Base-by-base conservation (phyloP, 2,113 vertebrate species). In the Barnardius zonarius region DNA sequence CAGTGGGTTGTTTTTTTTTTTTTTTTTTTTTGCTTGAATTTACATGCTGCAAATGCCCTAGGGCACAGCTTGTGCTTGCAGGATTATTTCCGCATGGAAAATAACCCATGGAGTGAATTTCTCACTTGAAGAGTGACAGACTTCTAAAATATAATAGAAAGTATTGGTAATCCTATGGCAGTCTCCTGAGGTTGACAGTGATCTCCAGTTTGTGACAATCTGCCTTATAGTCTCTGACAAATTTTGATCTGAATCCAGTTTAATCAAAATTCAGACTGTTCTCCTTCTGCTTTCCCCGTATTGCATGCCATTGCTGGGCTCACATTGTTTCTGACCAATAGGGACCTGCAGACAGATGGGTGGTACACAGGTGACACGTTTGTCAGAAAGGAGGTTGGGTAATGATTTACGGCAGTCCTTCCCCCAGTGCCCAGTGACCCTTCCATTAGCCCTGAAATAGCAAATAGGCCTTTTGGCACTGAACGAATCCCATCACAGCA, bases 201-300 rank as follows among this genome's bases (percentile, higher is more conserved):
- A 43, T 52, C 31, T 44, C 84, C 22, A 31, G 19, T 31, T 74
- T 66, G 39, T 37, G 25, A 31, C 9, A 20, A 33, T 39, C 17
- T 33, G 25, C 28, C 37, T n/a, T 43, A 37, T 73, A 74, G 10
- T 16, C 22, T 51, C 35, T 14, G n/a, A 35, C 23, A 13, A 85
- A 48, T 64, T 77, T 81, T 61, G 35, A 16, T 76, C 35, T 16
- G 3, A 78, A 51, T 54, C 79, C 41, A 66, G 17, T 49, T 72
- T 41, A 69, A 64, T 23, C 7, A 44, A 63, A 84, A 33, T 33
- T 49, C 18, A 25, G 23, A 24, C 9, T 7, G 33, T 35, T 75
- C 35, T 18, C 17, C 35, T 28, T 37, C 24, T 57, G 10, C 17
- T 66, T 20, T 37, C 2, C 19, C 8, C 0, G 0, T 5, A 5